Evolutionary conservation across 2,113 vertebrate species (phyloP).

Genomic region (Philantomba maxwellii): DNA sequence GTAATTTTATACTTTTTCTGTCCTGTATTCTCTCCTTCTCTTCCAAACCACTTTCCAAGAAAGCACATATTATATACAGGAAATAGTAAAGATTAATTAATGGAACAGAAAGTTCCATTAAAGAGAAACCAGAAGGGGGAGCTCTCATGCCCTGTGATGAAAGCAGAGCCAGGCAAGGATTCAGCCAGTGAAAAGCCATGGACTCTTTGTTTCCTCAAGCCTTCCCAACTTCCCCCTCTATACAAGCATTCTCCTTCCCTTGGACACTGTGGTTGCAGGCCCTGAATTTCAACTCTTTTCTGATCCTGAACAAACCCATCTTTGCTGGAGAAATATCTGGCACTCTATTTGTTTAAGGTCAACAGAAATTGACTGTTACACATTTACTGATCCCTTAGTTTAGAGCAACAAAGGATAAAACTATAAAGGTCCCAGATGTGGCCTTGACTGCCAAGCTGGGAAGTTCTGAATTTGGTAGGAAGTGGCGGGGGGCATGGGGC

Average conservation of each 20-base stretch:
- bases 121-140: neutral
- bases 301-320: neutral
- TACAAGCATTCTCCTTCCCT: neutral
- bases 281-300: neutral
- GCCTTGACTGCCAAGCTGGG: neutral
- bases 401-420: neutral
- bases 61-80: neutral
- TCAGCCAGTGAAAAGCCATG: neutral
- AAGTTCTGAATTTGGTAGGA: neutral
- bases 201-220: neutral
- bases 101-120: neutral
- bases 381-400: neutral
- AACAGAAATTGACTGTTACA: neutral
- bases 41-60: neutral
- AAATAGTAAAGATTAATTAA: neutral
- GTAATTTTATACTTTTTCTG: neutral
- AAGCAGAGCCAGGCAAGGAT: neutral
- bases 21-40: neutral
- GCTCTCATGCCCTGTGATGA: neutral
- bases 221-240: neutral
- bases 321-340: neutral
- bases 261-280: neutral
- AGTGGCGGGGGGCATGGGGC: neutral
- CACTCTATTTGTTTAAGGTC: neutral
- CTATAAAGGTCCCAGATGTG: neutral